Conservation (phyloP, 2,113 vertebrate species). For the Ia io region DNA sequence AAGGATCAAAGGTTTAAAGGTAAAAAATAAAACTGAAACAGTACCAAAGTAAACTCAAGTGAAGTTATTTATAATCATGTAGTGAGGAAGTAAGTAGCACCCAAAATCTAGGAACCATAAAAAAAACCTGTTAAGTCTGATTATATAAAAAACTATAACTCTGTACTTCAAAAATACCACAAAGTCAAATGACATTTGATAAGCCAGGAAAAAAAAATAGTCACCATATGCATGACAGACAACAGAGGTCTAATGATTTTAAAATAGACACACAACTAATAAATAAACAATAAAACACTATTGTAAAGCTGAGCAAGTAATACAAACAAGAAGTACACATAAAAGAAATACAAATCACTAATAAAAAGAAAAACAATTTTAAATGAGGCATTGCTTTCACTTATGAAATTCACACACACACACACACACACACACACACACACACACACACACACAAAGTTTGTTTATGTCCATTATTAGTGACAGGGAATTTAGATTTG, state of each 20-base stretch:
- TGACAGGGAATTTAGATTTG: background rate
- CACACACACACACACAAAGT: background rate
- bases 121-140: background rate
- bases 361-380: background rate
- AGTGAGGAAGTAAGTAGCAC: background rate
- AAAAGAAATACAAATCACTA: background rate
- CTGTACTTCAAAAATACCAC: slow-evolving; percentile 1
- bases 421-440: background rate
- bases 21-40: background rate
- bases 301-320: background rate
- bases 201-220: background rate
- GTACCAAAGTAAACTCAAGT: background rate
- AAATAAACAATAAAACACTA: background rate
- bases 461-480: background rate
- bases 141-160: background rate
- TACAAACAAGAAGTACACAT: background rate
- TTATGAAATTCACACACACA: background rate
- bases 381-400: background rate
- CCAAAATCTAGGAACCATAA: background rate
- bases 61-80: background rate
- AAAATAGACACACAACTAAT: background rate
- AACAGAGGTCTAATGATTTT: background rate
- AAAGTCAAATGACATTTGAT: background rate
- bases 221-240: background rate
- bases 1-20: background rate